These are phyloP conservation scores for Maconellicoccus hirsutus DNA, from an alignment of 1,140 invertebrate species.

Conservation along the genomic window DNA sequence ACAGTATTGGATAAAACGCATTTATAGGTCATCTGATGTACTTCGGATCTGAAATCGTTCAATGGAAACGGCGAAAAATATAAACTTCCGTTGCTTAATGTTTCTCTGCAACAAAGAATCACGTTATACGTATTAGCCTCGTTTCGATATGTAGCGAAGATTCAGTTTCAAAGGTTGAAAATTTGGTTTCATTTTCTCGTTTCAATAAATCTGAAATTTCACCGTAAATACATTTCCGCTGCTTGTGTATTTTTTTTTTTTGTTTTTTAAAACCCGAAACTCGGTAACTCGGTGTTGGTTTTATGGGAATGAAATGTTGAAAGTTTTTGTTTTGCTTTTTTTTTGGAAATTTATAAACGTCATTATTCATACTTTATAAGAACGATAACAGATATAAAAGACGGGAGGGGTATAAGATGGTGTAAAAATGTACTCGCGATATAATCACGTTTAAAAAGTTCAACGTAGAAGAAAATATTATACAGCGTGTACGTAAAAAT, in stretches of 20 bases:
- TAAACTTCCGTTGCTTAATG: conserved; percentile 66
- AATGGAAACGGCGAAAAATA: conserved; percentile 64
- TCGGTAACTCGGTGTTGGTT: too few relatives aligned
- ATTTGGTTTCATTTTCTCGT: conserved; percentile 1
- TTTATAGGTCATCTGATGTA: conserved; percentile 67
- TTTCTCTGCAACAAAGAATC: conserved; percentile 45
- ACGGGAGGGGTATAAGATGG: not conserved
- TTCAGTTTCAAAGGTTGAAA: not conserved
- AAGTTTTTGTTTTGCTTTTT: not conserved
- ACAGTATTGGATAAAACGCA: conserved; percentile 70
- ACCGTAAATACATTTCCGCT: not conserved
- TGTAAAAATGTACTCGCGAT: not conserved
- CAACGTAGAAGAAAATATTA: not conserved
- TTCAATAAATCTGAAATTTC: conserved; percentile 10
- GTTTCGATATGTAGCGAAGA: not conserved
- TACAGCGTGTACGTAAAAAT: not conserved
- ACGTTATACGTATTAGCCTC: not conserved
- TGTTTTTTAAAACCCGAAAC: not conserved
- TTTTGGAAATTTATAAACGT: not conserved
- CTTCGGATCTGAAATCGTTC: conserved; percentile 59
- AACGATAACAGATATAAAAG: not conserved
- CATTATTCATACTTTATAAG: not conserved
- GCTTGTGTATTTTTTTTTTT: not conserved
- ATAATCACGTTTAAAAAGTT: not conserved
- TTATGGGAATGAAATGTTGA: not conserved